phyloP scores from a whole-genome alignment of 2,888 invertebrate species.

The Trachelus troglodyta region DNA sequence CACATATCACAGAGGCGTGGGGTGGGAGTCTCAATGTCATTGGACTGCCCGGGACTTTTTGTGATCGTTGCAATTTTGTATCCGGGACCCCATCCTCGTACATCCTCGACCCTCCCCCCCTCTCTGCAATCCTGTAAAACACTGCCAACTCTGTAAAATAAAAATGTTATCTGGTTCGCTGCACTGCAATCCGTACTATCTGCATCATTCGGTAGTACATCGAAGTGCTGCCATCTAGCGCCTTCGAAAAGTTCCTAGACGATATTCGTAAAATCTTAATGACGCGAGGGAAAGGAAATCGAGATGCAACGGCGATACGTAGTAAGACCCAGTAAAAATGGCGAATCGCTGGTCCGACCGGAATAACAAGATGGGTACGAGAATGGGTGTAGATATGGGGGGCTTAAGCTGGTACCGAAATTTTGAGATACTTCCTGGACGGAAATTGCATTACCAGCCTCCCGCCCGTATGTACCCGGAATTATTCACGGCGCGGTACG shows the following conservation, averaged over 20 bases:
- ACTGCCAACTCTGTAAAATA: too few relatives aligned
- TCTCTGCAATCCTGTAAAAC: background rate
- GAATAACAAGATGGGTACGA: too few relatives aligned
- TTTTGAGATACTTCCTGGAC: background rate
- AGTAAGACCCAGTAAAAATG: too few relatives aligned
- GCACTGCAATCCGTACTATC: too few relatives aligned
- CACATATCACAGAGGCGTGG: slow-evolving; percentile 36
- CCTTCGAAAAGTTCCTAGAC: too few relatives aligned
- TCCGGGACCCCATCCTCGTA: slow-evolving; percentile 25
- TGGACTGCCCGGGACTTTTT: slow-evolving; percentile 42
- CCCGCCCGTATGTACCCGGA: background rate
- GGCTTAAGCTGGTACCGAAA: background rate
- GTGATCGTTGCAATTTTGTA: slow-evolving; percentile 49
- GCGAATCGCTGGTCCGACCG: too few relatives aligned
- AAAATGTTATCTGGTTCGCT: too few relatives aligned
- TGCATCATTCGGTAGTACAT: too few relatives aligned
- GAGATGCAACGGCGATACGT: slow-evolving; percentile 26
- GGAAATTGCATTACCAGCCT: slow-evolving; percentile 15
- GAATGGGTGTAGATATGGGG: background rate
- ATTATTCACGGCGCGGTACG: slow-evolving; percentile 17
- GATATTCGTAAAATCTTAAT: too few relatives aligned
- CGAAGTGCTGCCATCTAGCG: too few relatives aligned
- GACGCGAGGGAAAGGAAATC: too few relatives aligned
- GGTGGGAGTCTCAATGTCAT: slow-evolving; percentile 47
- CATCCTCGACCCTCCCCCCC: slow-evolving; percentile 20